phyloP scores from a whole-genome alignment of 2,888 invertebrate genomes.

The Tinea semifulvella region DNA sequence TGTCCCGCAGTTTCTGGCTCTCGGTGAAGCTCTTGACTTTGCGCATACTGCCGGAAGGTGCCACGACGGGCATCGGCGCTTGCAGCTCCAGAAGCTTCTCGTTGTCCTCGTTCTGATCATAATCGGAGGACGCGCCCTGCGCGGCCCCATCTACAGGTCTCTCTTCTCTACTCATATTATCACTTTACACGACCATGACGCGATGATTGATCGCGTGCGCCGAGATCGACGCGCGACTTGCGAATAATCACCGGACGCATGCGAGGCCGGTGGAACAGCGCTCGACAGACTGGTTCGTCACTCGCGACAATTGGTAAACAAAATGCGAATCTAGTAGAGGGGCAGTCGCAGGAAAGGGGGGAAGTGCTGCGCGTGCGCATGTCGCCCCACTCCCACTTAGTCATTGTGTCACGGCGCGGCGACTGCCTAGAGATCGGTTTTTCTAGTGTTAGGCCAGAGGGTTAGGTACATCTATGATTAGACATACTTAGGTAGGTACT shows the following conservation, averaged over 20 bases:
- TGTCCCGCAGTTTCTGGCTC: constrained; percentile 56
- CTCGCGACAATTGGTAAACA: constrained; percentile 63
- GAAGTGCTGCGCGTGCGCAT: constrained; percentile 84
- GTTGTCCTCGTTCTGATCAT: constrained; percentile 35
- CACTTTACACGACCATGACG: constrained; percentile 61
- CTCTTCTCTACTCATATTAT: constrained; percentile 57
- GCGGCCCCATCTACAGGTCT: constrained; percentile 49
- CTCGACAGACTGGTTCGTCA: constrained; percentile 56
- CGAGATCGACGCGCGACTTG: constrained; percentile 53
- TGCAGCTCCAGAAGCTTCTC: constrained; percentile 48
- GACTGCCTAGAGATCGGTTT: too few relatives aligned
- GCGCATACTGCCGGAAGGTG: constrained; percentile 60
- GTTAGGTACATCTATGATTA: too few relatives aligned
- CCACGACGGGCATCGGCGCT: constrained; percentile 39
- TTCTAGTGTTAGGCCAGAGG: too few relatives aligned
- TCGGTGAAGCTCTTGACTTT: constrained; percentile 63
- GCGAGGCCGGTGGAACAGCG: constrained; percentile 79
- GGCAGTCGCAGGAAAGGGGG: constrained; percentile 72
- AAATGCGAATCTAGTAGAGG: constrained; percentile 49
- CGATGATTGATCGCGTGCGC: constrained; percentile 50
- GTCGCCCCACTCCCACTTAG: constrained; percentile 24
- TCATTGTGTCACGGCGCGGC: not conserved
- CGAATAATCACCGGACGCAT: constrained; percentile 72
- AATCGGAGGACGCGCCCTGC: constrained; percentile 33
- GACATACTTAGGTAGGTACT: too few relatives aligned